Evolutionary conservation across 2,797 vertebrate species (phyloP).

Genomic region (Microcaecilia unicolor): DNA sequence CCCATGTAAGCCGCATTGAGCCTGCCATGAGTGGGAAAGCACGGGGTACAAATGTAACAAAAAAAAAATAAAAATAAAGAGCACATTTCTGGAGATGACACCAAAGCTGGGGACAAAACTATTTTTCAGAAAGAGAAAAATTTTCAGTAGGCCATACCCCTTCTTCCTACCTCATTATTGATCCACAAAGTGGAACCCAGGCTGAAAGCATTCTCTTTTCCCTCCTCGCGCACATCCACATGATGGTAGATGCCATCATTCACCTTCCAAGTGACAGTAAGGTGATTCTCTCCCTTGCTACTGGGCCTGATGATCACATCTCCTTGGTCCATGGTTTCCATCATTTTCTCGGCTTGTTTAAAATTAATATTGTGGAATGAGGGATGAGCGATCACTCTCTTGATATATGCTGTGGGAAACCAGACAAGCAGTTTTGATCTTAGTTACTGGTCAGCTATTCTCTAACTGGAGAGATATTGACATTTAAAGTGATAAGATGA

Average conservation of each 20-base stretch:
- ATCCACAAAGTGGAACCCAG: slow-evolving; percentile 95
- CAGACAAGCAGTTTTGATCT: too few species aligned
- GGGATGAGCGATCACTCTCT: slow-evolving; percentile 94
- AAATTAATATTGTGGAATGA: slow-evolving; percentile 99
- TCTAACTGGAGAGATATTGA: too few species aligned
- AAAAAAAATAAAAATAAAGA: too few species aligned
- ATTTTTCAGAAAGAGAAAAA: too few species aligned
- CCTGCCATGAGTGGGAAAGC: too few species aligned
- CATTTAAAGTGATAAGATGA: too few species aligned
- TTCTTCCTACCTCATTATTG: slow-evolving; percentile 71
- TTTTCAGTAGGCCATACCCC: too few species aligned
- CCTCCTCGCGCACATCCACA: slow-evolving; percentile 90
- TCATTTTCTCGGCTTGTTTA: slow-evolving; percentile 98
- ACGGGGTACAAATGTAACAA: too few species aligned
- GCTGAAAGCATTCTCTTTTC: slow-evolving; percentile 97
- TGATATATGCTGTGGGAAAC: slow-evolving; percentile 79
- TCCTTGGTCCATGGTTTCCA: slow-evolving; percentile 96
- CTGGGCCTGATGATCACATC: slow-evolving; percentile 94
- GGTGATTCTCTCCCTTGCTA: slow-evolving; percentile 95
- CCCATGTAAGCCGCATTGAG: too few species aligned
- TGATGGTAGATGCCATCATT: slow-evolving; percentile 94
- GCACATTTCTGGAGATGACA: too few species aligned
- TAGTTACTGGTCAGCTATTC: too few species aligned
- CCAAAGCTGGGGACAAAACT: too few species aligned
- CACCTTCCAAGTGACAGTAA: slow-evolving; percentile 98